Conservation (phyloP, 2,113 vertebrate species). For the Ptilorrhoa leucosticta region DNA sequence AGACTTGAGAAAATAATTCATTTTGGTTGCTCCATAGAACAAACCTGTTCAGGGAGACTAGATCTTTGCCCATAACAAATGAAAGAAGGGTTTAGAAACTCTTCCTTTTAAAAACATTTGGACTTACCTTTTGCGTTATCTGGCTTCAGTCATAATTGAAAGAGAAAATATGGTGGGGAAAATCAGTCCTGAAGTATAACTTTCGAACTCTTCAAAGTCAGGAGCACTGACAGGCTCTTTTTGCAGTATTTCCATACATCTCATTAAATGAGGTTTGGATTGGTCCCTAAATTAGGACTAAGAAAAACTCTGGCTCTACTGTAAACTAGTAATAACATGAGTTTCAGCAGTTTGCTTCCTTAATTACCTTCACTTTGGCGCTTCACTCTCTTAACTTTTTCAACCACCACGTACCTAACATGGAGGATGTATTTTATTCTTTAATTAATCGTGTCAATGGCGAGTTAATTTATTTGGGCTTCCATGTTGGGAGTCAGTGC, state of each 20-base stretch:
- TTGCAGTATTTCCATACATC: background rate
- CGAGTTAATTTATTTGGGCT: background rate
- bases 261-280: background rate
- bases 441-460: fast-evolving
- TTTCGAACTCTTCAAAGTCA: background rate
- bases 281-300: background rate
- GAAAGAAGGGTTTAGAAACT: background rate
- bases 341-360: background rate
- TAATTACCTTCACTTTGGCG: background rate
- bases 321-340: background rate
- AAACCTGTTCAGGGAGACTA: background rate
- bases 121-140: background rate
- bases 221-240: background rate
- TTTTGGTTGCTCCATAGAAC: background rate
- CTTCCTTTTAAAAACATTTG: background rate
- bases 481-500: background rate
- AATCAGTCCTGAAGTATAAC: background rate
- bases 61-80: background rate
- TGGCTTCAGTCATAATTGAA: background rate
- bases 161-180: background rate
- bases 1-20: background rate
- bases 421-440: background rate
- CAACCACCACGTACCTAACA: background rate
- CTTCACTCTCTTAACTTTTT: background rate
- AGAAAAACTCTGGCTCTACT: background rate